Evolutionary conservation across 2,797 vertebrate genomes (phyloP), one percentile per base, ranked within the genome.

Genomic region (Chelonia mydas): DNA sequence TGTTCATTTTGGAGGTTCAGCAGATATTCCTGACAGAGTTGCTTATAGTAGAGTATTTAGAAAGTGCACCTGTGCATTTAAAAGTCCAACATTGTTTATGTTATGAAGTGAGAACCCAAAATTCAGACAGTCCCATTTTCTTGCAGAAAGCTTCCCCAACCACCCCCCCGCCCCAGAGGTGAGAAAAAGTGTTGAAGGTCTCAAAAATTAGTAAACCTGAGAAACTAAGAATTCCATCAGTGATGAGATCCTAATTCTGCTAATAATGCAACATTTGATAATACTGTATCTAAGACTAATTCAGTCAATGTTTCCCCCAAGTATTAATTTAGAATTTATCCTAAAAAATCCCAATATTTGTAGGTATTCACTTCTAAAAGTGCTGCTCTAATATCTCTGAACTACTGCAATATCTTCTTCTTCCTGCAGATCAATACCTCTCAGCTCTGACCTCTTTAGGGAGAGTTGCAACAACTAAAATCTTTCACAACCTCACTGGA

Each of bases 381-480:
- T 53, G 21, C 8, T 81, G 53, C 80, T 17, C 54, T 74, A 1
- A 45, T 45, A 72, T 92, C 41, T 90, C 11, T 47, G 0, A 41
- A 6, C 10, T 90, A 28, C 50, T 91, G 95, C 91, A 83, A 45
- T 81, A 11, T 45, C 47, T 83, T 5, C 47, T 83, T 5, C 7
- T 12, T 93, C 72, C 50, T 47, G 3, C 61, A 49, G 90, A 61
- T 54, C 15, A n/a, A 68, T 85, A 23, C 28, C 83, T 94, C 49
- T 80, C 92, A 76, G 41, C 72, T 53, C 13, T 94, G 78, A 93
- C 81, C 65, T 97, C 93, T 54, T 80, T 87, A 79, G 7, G 31
- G 88, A 93, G 87, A 59, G 61, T 47, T 87, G 83, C 84, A 27
- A 57, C 85, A 79, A 55, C 51, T 76, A 82, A 45, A 41, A 61